Percentiles rank a stretch among this genome's conserved stretches.
Evolutionary conservation across 2,113 vertebrate species (phyloP).

Genomic region (Chionodraco myersi): DNA sequence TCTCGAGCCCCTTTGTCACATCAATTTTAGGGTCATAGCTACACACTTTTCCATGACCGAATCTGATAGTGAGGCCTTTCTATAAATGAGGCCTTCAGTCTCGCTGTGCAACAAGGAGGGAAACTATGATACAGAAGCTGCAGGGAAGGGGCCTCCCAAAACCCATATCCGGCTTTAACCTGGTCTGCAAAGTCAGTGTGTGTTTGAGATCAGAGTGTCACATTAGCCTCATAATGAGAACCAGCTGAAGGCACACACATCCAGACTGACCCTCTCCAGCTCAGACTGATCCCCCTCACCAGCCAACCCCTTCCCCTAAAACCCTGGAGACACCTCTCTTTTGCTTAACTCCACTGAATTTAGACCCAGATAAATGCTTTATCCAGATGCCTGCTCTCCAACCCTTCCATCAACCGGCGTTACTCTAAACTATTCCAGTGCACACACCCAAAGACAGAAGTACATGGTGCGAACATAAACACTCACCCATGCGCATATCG

Average conservation of each 20-base stretch:
- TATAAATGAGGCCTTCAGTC: conserved; percentile 49
- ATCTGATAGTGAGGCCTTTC: conserved; percentile 48
- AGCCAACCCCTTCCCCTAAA: background rate
- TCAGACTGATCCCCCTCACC: conserved; percentile 42
- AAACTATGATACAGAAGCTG: conserved; percentile 73
- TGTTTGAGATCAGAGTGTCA: conserved; percentile 77
- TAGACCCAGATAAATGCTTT: conserved; percentile 59
- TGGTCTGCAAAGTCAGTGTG: conserved; percentile 64
- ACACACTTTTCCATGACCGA: conserved; percentile 49
- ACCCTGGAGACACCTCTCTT: conserved; percentile 39
- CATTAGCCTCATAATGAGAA: conserved; percentile 79
- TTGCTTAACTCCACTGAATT: conserved; percentile 19
- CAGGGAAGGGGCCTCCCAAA: conserved; percentile 65
- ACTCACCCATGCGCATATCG: conserved; percentile 39
- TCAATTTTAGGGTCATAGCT: conserved; percentile 9
- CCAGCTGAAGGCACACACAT: conserved; percentile 74
- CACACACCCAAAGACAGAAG: conserved; percentile 58
- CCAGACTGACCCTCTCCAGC: conserved; percentile 64
- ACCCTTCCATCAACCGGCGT: conserved; percentile 52
- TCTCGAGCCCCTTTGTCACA: background rate
- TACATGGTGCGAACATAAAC: conserved; percentile 60
- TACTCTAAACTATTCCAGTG: conserved; percentile 51
- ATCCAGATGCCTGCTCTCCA: conserved; percentile 69
- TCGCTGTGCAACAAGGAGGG: conserved; percentile 14
- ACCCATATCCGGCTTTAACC: conserved; percentile 72